phyloP scores from a whole-genome alignment of 1,140 invertebrate genomes.

The Drosophila willistoni region DNA sequence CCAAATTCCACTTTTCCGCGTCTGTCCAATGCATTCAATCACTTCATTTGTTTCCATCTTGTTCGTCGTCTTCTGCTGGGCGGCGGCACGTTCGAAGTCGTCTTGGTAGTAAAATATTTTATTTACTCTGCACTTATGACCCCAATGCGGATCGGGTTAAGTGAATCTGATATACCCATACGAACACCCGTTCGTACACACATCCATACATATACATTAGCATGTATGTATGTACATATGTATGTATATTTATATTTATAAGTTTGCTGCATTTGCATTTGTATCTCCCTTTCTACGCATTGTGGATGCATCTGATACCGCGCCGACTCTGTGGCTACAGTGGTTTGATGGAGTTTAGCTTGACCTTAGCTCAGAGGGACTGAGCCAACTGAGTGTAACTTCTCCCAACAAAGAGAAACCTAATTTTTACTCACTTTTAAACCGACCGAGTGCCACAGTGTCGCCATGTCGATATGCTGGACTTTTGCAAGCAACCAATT shows the following conservation, averaged over 20 bases:
- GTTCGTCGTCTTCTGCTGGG: conserved; percentile 11
- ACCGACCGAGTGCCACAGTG: neutral
- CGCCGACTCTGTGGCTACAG: conserved; percentile 26
- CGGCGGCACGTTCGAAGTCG: conserved; percentile 49
- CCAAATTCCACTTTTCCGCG: conserved; percentile 24
- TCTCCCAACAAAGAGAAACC: no score
- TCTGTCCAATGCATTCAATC: conserved; percentile 72
- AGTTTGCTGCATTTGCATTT: conserved; percentile 33
- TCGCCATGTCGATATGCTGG: conserved; percentile 15
- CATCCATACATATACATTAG: conserved; percentile 10
- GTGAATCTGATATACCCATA: conserved; percentile 72
- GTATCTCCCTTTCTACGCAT: conserved; percentile 23
- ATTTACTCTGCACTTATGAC: conserved; percentile 81
- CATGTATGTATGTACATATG: neutral
- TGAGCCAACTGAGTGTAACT: neutral
- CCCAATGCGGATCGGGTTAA: conserved; percentile 75
- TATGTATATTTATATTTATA: neutral
- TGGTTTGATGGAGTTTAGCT: neutral
- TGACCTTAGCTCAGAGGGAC: neutral
- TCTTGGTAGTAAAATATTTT: conserved; percentile 69
- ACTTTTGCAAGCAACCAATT: conserved; percentile 70
- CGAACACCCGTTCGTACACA: conserved; percentile 10
- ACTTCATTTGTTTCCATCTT: conserved; percentile 72
- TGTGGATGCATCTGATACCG: neutral
- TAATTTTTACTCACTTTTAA: neutral